A percentile compares a stretch with the other conserved stretches of the same genome.
These are phyloP conservation scores for Ceyx cyanopectus DNA, from an alignment of 2,113 vertebrate species.

Conservation along the genomic window DNA sequence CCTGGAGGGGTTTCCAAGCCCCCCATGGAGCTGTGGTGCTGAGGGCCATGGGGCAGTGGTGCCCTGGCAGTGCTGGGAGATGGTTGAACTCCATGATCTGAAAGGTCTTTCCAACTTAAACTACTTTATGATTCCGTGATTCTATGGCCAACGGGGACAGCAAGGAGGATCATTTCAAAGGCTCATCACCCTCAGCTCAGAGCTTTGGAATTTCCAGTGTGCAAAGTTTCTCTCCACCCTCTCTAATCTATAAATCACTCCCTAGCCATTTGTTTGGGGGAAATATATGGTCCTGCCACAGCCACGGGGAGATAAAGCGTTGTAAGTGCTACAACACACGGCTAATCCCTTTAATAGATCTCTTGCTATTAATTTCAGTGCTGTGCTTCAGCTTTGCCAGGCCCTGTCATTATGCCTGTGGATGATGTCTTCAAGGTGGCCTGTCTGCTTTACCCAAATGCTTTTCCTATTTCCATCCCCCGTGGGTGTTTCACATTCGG, in stretches of 20 bases:
- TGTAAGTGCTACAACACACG: conserved; percentile 5
- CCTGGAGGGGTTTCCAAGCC: background rate
- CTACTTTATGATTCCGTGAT: background rate
- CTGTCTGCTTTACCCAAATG: conserved; percentile 42
- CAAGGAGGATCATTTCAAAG: background rate
- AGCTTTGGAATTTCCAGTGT: background rate
- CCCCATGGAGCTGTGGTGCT: background rate
- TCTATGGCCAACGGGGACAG: background rate
- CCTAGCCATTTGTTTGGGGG: background rate
- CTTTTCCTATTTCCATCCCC: conserved; percentile 47
- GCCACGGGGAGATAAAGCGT: conserved; percentile 32
- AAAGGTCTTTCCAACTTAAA: background rate
- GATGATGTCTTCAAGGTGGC: conserved; percentile 54
- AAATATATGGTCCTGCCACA: conserved; percentile 51
- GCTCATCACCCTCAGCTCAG: background rate
- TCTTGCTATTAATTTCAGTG: conserved; percentile 59
- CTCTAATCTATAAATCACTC: conserved; percentile 31
- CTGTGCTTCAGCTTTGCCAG: conserved; percentile 35
- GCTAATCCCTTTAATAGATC: conserved; percentile 68
- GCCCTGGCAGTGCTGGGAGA: background rate
- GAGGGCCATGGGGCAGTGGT: background rate
- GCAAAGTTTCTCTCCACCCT: background rate
- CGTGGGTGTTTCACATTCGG: background rate
- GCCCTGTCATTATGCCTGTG: conserved; percentile 41
- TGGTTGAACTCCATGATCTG: background rate